A percentile compares a stretch with the other conserved stretches of the same genome.
Evolutionary conservation across 1,140 invertebrate species (phyloP).

Genomic region (Neodiprion lecontei): DNA sequence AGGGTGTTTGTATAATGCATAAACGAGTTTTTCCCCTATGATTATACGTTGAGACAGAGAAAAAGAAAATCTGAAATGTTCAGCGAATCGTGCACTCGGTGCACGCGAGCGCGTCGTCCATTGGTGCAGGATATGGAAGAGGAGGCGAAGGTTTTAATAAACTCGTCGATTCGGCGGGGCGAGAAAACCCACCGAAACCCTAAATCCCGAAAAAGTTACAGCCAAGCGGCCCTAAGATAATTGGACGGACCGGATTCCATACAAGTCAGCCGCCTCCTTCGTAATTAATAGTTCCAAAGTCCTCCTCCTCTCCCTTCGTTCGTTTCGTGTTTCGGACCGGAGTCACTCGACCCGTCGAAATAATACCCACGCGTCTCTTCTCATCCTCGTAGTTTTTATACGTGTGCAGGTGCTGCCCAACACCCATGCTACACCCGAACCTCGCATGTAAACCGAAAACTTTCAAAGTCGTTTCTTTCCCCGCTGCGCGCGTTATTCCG

Average conservation of each 20-base stretch:
- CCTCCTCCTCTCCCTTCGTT: not conserved
- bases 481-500: too few relatives aligned
- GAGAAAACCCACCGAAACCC: not conserved
- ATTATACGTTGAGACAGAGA: too few relatives aligned
- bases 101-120: too few relatives aligned
- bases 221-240: constrained; percentile 38
- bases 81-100: too few relatives aligned
- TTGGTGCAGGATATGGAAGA: too few relatives aligned
- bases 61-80: too few relatives aligned
- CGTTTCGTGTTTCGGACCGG: not conserved
- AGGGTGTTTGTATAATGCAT: too few relatives aligned
- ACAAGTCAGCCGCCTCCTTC: constrained; percentile 35
- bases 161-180: not conserved
- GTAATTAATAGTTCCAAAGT: constrained; percentile 56
- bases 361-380: not conserved
- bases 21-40: too few relatives aligned
- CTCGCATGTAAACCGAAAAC: not conserved
- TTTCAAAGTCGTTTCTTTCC: too few relatives aligned
- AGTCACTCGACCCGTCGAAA: not conserved
- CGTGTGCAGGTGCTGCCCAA: too few relatives aligned
- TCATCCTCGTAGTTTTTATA: not conserved
- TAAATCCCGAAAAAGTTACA: not conserved
- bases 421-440: not conserved
- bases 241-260: constrained; percentile 56
- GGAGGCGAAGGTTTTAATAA: too few relatives aligned